Conservation (phyloP, 2,888 invertebrate genomes). For the Apotomis betuletana region DNA sequence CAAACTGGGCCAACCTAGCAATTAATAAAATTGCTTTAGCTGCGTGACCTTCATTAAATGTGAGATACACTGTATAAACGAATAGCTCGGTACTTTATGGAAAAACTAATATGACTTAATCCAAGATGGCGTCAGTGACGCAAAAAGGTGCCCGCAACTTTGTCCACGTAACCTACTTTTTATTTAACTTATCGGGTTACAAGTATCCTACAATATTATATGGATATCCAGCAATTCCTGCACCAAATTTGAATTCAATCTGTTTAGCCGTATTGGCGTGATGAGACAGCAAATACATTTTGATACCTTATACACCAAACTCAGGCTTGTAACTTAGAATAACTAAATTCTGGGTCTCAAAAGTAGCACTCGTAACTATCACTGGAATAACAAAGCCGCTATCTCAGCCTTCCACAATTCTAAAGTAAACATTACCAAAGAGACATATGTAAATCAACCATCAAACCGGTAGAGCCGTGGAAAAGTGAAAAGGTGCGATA, state of each 20-base stretch:
- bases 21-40: conserved; percentile 29
- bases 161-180: too few species aligned
- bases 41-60: conserved; percentile 15
- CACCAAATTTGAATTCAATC: too few species aligned
- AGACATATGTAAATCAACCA: conserved; percentile 57
- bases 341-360: too few species aligned
- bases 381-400: background rate
- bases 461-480: conserved; percentile 56
- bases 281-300: too few species aligned
- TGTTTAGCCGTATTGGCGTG: too few species aligned
- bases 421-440: conserved; percentile 8
- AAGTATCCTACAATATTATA: too few species aligned
- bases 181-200: too few species aligned
- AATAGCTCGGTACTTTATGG: background rate
- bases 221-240: too few species aligned
- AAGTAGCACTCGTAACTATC: background rate
- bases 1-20: conserved; percentile 14
- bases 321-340: too few species aligned
- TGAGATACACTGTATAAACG: conserved; percentile 3
- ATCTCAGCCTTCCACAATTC: background rate
- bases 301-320: too few species aligned
- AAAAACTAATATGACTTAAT: background rate
- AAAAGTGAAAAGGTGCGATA: conserved; percentile 71
- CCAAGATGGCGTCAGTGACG: background rate
- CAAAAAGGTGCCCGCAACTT: too few species aligned